Conservation (phyloP, 2,113 vertebrate species). For the Cololabis saira region DNA sequence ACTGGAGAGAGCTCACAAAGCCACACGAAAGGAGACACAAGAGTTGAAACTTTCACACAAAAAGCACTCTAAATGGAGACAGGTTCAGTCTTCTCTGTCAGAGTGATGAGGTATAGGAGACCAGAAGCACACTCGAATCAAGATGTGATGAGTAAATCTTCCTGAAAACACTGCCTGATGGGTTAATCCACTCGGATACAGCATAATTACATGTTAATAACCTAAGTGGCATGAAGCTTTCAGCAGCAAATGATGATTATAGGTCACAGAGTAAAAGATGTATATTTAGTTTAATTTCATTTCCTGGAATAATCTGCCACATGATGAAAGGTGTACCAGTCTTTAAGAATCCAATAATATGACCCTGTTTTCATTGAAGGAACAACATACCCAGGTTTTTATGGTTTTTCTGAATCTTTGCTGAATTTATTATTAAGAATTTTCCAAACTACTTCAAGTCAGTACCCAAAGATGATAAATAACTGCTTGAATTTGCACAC, state of each 20-base stretch:
- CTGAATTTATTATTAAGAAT: neutral
- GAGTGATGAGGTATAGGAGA: constrained; percentile 16
- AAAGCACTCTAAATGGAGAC: constrained; percentile 6
- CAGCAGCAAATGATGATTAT: constrained; percentile 59
- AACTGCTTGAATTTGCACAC: neutral
- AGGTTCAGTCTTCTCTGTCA: constrained; percentile 20
- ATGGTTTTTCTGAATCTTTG: neutral
- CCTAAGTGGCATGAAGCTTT: constrained; percentile 71
- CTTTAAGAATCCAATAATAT: constrained; percentile 5
- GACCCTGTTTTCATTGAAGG: constrained; percentile 4
- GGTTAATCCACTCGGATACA: constrained; percentile 64
- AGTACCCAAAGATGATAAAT: constrained; percentile 13
- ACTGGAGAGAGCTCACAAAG: too few species aligned
- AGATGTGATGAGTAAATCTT: constrained; percentile 43
- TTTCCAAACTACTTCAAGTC: constrained; percentile 16
- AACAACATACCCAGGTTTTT: neutral
- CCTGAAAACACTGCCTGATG: constrained; percentile 56
- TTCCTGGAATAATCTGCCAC: constrained; percentile 32
- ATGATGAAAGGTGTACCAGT: constrained; percentile 26
- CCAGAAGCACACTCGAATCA: constrained; percentile 15
- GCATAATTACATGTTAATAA: constrained; percentile 75
- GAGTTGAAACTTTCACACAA: neutral
- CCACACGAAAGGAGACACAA: neutral
- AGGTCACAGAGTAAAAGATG: constrained; percentile 38
- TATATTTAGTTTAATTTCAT: constrained; percentile 45